Evolutionary conservation across 1,140 invertebrate species (phyloP), one percentile per base, ranked within the genome.

Genomic region (Brachionus asplanchnoidis): DNA sequence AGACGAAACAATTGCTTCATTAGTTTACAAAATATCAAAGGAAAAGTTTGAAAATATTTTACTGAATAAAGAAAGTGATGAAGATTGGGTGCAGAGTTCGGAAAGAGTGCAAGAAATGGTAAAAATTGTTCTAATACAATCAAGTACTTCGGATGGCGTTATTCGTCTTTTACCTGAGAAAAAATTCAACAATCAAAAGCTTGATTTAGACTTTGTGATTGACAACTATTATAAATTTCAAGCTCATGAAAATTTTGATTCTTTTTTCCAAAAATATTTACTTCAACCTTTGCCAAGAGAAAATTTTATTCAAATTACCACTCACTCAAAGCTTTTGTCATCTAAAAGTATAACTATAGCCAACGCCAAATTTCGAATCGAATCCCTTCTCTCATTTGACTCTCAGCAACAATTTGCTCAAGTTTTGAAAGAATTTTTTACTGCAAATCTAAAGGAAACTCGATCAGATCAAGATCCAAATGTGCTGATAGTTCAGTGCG

Each of bases 401-500:
- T 86, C 86, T 20, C 84, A 86, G 60, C 85, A 86, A 32, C 86
- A 86, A 56, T 86, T 86, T 70, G 85, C 12, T 26, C 42, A 84
- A 50, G 65, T 56, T n/a, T 86, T 42, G 42, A 79, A 85, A 86
- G 20, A 80, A n/a, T 86, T 75, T 60, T 79, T 53, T 60, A 23
- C 40, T 5, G 7, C 7, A 56, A 85, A 40, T 73, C n/a, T 73
- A 40, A 40, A 73, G 20, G 3, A 7, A 73, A 3, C 8, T 11
- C 26, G 3, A 68, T 50, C 9, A 85, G 85, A 11, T 65, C 84
- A n/a, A 84, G 46, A 80, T 9, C 80, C 83, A 28, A 86, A 84
- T 28, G 68, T 89, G 17, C 70, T 89, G 56, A 85, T 89, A 23
- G 77, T 89, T 36, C 88, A 88, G 68, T 88, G 88, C 86, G 88